Evolutionary conservation across 2,113 vertebrate genomes (phyloP).

Genomic region (Salvelinus sp.): DNA sequence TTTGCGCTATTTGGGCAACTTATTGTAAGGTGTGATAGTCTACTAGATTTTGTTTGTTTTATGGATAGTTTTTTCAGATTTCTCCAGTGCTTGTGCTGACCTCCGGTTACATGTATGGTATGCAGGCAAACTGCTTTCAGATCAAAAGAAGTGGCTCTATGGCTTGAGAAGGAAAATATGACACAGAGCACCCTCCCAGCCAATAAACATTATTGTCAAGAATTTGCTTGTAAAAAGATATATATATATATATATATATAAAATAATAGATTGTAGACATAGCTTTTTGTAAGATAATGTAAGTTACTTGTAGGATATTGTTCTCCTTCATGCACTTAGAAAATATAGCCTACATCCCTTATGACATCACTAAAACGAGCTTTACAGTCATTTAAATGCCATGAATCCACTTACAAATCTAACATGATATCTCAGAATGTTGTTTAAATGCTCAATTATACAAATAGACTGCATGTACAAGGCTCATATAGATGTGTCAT

Average conservation of each 20-base stretch:
- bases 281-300: slow-evolving; percentile 25
- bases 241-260: too few relatives aligned
- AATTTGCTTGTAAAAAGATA: background rate
- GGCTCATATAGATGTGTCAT: slow-evolving; percentile 5
- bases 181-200: background rate
- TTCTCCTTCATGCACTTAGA: slow-evolving; percentile 6
- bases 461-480: slow-evolving; percentile 20
- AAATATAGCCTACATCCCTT: background rate
- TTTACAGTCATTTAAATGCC: slow-evolving; percentile 17
- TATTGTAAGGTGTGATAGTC: background rate
- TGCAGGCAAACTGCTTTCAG: slow-evolving; percentile 30
- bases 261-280: slow-evolving; percentile 7
- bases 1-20: background rate
- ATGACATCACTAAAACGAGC: slow-evolving; percentile 17
- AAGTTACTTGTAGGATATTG: slow-evolving; percentile 7
- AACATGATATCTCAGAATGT: slow-evolving; percentile 21
- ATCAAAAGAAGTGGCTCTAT: slow-evolving; percentile 23
- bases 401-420: slow-evolving; percentile 22
- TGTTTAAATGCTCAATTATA: slow-evolving; percentile 21
- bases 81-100: slow-evolving; percentile 28
- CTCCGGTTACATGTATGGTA: slow-evolving; percentile 42
- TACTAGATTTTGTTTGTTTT: background rate
- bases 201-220: background rate
- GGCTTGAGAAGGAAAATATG: background rate
- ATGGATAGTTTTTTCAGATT: slow-evolving; percentile 8